Evolutionary conservation across 2,888 invertebrate genomes (phyloP).

Genomic region (Amblyjoppa proteus): DNA sequence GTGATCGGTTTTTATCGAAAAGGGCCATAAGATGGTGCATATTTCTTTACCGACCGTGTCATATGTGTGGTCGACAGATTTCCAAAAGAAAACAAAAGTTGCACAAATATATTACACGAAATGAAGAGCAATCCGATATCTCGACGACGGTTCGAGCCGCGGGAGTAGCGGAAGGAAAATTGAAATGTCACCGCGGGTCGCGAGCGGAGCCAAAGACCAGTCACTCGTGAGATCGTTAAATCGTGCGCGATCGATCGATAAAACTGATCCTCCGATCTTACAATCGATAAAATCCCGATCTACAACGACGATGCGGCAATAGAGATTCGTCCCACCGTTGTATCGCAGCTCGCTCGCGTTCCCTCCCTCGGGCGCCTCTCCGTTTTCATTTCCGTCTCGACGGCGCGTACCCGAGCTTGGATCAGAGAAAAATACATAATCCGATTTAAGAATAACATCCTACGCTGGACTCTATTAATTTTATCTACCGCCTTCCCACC

Average conservation of each 20-base stretch:
- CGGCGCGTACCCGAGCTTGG: background rate
- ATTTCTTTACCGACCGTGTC: too few relatives aligned
- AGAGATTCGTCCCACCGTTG: constrained; percentile 17
- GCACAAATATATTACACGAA: too few relatives aligned
- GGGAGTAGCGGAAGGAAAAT: constrained; percentile 45
- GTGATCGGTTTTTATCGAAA: background rate
- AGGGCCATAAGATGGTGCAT: background rate
- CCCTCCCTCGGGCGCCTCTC: background rate
- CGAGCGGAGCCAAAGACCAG: constrained; percentile 17
- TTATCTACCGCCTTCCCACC: constrained; percentile 52
- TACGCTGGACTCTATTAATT: constrained; percentile 60
- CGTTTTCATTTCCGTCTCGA: constrained; percentile 9
- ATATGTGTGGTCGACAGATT: too few relatives aligned
- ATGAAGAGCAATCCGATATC: too few relatives aligned
- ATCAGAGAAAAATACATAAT: constrained; percentile 47
- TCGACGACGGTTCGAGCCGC: background rate
- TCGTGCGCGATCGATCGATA: constrained; percentile 48
- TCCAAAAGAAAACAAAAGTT: too few relatives aligned
- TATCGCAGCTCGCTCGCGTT: background rate
- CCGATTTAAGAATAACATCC: constrained; percentile 40
- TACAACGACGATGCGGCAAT: constrained; percentile 31
- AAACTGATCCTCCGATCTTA: constrained; percentile 44
- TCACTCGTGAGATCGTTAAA: constrained; percentile 48
- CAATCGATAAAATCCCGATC: constrained; percentile 51
- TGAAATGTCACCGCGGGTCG: constrained; percentile 47